Conservation (phyloP, 2,888 invertebrate species). For the Molanna angustata region DNA sequence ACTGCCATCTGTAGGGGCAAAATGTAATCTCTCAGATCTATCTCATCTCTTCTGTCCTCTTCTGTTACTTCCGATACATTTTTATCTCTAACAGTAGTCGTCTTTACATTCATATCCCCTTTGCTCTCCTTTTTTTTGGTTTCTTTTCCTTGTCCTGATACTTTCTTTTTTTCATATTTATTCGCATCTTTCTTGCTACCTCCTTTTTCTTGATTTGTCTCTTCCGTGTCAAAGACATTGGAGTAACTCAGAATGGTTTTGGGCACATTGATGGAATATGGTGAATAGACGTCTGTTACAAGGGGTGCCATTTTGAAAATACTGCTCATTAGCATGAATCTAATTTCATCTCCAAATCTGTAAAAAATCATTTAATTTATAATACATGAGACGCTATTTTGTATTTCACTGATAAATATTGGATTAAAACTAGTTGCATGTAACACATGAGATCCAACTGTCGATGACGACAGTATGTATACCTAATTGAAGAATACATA, state of each 20-base stretch:
- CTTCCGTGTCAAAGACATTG: neutral
- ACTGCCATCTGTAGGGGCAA: constrained; percentile 14
- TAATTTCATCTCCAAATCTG: constrained; percentile 13
- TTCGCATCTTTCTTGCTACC: neutral
- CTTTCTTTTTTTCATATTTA: neutral
- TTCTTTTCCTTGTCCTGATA: neutral
- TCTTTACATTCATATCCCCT: neutral
- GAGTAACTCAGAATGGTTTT: neutral
- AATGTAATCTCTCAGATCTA: constrained; percentile 11
- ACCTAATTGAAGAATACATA: too few relatives aligned
- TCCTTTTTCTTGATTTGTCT: constrained; percentile 1
- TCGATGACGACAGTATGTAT: too few relatives aligned
- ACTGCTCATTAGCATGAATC: constrained; percentile 6
- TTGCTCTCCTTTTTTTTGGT: too few relatives aligned
- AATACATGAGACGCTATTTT: neutral
- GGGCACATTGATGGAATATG: constrained; percentile 3
- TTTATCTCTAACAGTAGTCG: neutral
- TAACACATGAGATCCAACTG: too few relatives aligned
- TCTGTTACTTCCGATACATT: neutral
- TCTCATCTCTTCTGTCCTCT: neutral
- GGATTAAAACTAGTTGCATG: too few relatives aligned
- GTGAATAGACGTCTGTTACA: constrained; percentile 3
- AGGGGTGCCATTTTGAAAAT: constrained; percentile 4
- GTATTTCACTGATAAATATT: neutral
- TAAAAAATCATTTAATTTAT: neutral